These are phyloP conservation scores for Thelaira solivaga DNA, from an alignment of 2,888 invertebrate species.

Conservation along the genomic window DNA sequence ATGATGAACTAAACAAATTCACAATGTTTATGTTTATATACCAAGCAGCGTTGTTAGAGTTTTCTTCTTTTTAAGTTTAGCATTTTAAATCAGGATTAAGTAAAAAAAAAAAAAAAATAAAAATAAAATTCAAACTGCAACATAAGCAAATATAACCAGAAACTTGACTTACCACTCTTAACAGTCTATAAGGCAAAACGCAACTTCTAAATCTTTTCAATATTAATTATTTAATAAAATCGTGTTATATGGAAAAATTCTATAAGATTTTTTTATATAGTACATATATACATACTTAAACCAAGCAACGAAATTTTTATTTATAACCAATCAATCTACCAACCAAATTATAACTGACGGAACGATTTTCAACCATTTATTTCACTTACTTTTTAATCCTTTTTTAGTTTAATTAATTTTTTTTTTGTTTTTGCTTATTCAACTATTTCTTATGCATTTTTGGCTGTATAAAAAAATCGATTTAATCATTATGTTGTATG, in stretches of 20 bases:
- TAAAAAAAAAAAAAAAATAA: conserved; percentile 16
- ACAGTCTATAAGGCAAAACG: conserved; percentile 6
- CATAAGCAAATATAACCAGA: conserved; percentile 15
- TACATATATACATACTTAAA: background rate
- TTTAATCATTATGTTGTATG: conserved; percentile 31
- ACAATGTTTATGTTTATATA: conserved; percentile 54
- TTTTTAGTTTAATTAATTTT: conserved; percentile 13
- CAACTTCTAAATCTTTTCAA: background rate
- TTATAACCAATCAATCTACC: conserved; percentile 47
- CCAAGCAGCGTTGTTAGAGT: conserved; percentile 50
- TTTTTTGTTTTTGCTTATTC: conserved; percentile 18
- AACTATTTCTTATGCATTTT: conserved; percentile 16
- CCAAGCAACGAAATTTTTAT: too few species aligned
- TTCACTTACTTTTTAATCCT: conserved; percentile 8
- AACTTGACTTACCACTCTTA: conserved; percentile 17
- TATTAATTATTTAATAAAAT: conserved; percentile 21
- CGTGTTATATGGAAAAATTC: conserved; percentile 35
- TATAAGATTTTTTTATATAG: conserved; percentile 2
- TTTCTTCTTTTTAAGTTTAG: conserved; percentile 46
- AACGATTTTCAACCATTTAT: background rate
- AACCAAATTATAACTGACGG: conserved; percentile 15
- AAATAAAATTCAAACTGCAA: background rate
- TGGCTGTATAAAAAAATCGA: conserved; percentile 15
- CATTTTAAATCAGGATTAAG: conserved; percentile 20
- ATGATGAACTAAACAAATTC: conserved; percentile 21